Evolutionary conservation across 2,888 invertebrate species (phyloP).

Genomic region (Yponomeuta sedellus): DNA sequence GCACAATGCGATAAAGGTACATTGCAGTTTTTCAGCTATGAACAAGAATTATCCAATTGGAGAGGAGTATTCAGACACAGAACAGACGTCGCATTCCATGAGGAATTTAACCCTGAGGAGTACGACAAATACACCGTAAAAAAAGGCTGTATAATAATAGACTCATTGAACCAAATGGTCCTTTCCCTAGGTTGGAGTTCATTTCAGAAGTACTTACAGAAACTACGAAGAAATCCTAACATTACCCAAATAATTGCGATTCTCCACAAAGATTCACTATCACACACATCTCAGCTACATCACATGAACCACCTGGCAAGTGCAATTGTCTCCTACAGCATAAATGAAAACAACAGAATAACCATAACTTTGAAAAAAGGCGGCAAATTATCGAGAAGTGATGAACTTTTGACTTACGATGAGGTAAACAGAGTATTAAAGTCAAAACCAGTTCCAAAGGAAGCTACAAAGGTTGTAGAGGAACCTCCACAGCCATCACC

Average conservation of each 20-base stretch:
- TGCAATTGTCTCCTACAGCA: constrained; percentile 50
- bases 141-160: constrained; percentile 49
- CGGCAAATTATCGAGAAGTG: constrained; percentile 68
- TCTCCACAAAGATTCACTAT: constrained; percentile 69
- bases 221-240: constrained; percentile 34
- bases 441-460: constrained; percentile 40
- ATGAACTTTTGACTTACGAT: constrained; percentile 53
- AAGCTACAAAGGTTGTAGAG: constrained; percentile 37
- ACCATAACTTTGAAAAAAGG: constrained; percentile 65
- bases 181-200: constrained; percentile 52
- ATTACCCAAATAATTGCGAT: constrained; percentile 50
- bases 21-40: constrained; percentile 50
- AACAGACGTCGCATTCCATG: constrained; percentile 34
- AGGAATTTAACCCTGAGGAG: constrained; percentile 34
- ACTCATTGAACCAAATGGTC: constrained; percentile 64
- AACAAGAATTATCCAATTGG: constrained; percentile 51
- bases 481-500: constrained; percentile 57
- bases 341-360: constrained; percentile 37
- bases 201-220: constrained; percentile 42
- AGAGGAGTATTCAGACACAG: constrained; percentile 40
- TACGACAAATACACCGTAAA: constrained; percentile 30
- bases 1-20: constrained; percentile 34
- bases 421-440: constrained; percentile 42
- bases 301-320: constrained; percentile 65
- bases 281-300: constrained; percentile 50